Evolutionary conservation across 2,797 vertebrate genomes (phyloP).

Genomic region (Eutrigla gurnardus): DNA sequence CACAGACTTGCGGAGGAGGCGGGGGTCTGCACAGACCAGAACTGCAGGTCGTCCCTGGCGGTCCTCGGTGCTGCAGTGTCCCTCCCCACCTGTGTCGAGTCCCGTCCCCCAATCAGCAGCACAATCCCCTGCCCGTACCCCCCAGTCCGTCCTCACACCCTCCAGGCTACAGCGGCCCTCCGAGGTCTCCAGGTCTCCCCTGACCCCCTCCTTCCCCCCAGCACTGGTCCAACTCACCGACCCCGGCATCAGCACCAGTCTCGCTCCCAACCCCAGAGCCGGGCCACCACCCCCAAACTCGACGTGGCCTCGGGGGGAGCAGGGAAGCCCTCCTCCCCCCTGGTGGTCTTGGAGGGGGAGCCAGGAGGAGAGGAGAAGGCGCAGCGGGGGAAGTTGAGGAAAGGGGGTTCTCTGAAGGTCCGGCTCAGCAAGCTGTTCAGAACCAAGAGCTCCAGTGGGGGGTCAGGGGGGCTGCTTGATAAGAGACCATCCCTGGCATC

Average conservation of each 20-base stretch:
- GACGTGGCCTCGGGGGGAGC: slow-evolving; percentile 35
- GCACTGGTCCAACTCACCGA: neutral
- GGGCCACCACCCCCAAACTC: slow-evolving; percentile 72
- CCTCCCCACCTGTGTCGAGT: slow-evolving; percentile 3
- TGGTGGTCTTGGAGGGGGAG: slow-evolving; percentile 65
- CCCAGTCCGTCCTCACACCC: neutral
- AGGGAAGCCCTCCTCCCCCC: slow-evolving; percentile 63
- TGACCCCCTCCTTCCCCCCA: neutral
- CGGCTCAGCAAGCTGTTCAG: slow-evolving; percentile 90
- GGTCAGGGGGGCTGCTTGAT: slow-evolving; percentile 74
- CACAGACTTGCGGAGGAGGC: slow-evolving; percentile 78
- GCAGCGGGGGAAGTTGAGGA: slow-evolving; percentile 73
- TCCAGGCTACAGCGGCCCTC: neutral
- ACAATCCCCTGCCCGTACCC: neutral
- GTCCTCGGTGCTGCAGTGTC: slow-evolving; percentile 17
- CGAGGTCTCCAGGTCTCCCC: neutral
- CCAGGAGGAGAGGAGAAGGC: slow-evolving; percentile 46
- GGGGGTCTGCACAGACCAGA: slow-evolving; percentile 75
- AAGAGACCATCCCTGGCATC: slow-evolving; percentile 81
- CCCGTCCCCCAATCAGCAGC: neutral
- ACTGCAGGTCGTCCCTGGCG: slow-evolving; percentile 40
- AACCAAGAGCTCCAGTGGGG: slow-evolving; percentile 87
- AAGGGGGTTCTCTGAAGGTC: slow-evolving; percentile 87
- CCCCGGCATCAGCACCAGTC: slow-evolving; percentile 61
- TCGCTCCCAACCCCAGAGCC: slow-evolving; percentile 73